phyloP scores from a whole-genome alignment of 2,113 vertebrate species.

The Apteryx owenii region DNA sequence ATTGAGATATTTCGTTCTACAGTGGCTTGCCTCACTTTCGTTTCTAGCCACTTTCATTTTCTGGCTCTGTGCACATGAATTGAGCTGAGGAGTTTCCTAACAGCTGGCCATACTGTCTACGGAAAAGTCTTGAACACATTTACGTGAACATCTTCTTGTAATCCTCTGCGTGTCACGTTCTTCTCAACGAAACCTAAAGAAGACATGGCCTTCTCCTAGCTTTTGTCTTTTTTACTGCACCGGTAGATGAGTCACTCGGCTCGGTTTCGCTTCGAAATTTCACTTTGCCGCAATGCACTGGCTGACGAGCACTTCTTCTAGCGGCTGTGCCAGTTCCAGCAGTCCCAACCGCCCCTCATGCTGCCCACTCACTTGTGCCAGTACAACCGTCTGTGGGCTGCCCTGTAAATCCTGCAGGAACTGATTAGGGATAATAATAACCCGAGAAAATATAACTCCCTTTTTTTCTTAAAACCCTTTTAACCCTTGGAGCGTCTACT shows the following conservation, averaged over 20 bases:
- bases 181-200: not conserved
- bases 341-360: not conserved
- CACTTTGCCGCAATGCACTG: not conserved
- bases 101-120: not conserved
- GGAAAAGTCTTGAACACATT: not conserved
- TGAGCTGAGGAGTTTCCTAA: not conserved
- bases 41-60: not conserved
- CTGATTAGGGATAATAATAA: not conserved
- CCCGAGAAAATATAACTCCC: not conserved
- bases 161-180: not conserved
- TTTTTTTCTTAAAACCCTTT: slow-evolving; percentile 2
- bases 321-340: not conserved
- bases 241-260: not conserved
- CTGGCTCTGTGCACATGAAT: not conserved
- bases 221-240: not conserved
- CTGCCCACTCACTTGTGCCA: not conserved
- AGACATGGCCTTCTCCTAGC: not conserved
- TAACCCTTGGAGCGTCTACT: not conserved
- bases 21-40: not conserved
- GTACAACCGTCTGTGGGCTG: not conserved
- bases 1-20: not conserved
- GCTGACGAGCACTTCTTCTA: not conserved
- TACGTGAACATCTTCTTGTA: not conserved
- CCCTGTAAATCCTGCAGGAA: not conserved
- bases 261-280: not conserved